These are phyloP conservation scores for Danaus melanippus DNA, from an alignment of 1,140 invertebrate genomes.

Conservation along the genomic window DNA sequence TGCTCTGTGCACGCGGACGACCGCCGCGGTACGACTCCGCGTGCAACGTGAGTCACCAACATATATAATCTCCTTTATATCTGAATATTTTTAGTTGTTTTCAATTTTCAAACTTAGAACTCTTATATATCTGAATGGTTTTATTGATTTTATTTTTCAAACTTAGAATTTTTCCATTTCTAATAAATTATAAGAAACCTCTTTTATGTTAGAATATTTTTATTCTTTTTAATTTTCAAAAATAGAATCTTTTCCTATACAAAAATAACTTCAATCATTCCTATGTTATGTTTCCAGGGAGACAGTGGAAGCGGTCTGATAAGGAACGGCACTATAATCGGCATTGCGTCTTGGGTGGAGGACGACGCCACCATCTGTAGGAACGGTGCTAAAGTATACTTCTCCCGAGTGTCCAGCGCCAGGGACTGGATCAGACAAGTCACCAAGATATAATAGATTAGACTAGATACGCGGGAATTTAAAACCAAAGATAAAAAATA, in stretches of 20 bases:
- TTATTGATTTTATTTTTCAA: too few relatives aligned
- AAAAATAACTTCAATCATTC: background rate
- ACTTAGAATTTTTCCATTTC: too few relatives aligned
- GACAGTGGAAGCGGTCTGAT: conserved; percentile 40
- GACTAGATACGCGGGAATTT: too few relatives aligned
- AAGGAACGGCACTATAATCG: conserved; percentile 33
- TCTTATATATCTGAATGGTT: too few relatives aligned
- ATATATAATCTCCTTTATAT: too few relatives aligned
- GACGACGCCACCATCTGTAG: conserved; percentile 45
- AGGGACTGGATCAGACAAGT: conserved; percentile 48
- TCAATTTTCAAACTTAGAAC: background rate
- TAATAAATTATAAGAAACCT: too few relatives aligned
- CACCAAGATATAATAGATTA: conserved; percentile 32
- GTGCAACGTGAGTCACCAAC: conserved; percentile 43
- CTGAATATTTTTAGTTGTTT: too few relatives aligned
- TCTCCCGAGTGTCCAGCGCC: conserved; percentile 39
- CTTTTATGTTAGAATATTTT: too few relatives aligned
- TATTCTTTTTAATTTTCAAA: too few relatives aligned
- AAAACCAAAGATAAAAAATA: too few relatives aligned
- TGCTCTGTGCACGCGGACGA: conserved; percentile 46
- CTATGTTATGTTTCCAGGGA: conserved; percentile 26
- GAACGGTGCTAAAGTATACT: conserved; percentile 41
- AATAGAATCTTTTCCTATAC: too few relatives aligned
- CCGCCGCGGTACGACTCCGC: conserved; percentile 45
- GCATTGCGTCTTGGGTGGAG: conserved; percentile 59